Evolutionary conservation across 2,113 vertebrate genomes (phyloP).

Genomic region (Actenoides lindsayi): DNA sequence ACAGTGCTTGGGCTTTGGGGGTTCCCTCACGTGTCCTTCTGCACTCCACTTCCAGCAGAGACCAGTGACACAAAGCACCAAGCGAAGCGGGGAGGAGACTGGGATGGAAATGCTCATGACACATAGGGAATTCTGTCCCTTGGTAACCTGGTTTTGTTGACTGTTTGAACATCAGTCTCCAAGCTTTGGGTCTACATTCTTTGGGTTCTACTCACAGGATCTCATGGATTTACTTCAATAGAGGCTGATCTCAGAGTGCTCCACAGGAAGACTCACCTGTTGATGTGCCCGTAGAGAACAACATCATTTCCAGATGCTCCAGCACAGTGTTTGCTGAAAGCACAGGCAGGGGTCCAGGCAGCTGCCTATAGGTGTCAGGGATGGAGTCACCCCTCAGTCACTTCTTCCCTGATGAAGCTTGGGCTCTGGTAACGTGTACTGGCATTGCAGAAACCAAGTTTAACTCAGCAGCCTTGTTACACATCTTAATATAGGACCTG

Average conservation of each 20-base stretch:
- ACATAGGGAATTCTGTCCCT: neutral
- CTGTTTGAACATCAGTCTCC: neutral
- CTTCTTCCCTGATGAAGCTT: neutral
- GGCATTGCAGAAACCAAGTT: neutral
- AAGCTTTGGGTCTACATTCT: neutral
- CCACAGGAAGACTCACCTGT: neutral
- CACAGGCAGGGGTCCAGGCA: neutral
- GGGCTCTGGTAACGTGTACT: neutral
- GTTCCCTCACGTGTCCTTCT: neutral
- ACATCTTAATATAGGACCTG: rapidly evolving
- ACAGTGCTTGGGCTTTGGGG: neutral
- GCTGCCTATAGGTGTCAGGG: neutral
- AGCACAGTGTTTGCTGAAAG: neutral
- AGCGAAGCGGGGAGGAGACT: neutral
- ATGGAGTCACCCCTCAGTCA: neutral
- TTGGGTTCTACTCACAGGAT: neutral
- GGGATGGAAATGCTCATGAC: rapidly evolving
- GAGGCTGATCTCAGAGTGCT: neutral
- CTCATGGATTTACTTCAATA: neutral
- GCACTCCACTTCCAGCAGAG: neutral
- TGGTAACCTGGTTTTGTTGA: neutral
- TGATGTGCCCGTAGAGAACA: neutral
- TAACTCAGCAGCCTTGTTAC: neutral
- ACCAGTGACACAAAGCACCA: neutral
- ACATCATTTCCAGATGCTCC: neutral